Evolutionary conservation across 2,113 vertebrate species (phyloP), one percentile per base, ranked within the genome.

Genomic region (Phocoena phocoena): DNA sequence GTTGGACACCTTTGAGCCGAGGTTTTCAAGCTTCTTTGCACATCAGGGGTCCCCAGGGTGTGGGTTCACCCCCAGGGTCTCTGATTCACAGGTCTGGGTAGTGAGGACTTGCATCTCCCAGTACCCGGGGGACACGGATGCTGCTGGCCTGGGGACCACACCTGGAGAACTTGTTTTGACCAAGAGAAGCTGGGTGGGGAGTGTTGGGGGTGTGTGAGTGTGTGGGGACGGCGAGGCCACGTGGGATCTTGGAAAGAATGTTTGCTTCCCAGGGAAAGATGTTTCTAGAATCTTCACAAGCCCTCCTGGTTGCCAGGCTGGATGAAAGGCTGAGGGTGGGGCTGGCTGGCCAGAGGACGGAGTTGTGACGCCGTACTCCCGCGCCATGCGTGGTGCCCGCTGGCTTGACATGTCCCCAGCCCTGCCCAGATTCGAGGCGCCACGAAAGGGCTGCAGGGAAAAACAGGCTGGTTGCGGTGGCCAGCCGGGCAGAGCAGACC

Each of bases 311-410:
- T 65, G n/a, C 73, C 2, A 21, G 73, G 31, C 47, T 20, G 68
- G 31, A 0, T 12, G n/a, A 7, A 53, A 50, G 28, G 60, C 6
- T 11, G 38, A 1, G 15, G 18, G 28, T 1, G 33, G 41, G 63
- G 21, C 65, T 0, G 3, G 4, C 1, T 0, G 5, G 15, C 14
- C 1, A 5, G 21, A 33, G 47, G 47, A 5, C 2, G 6, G 70
- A 55, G 8, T 20, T 15, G n/a, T 8, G 1, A 6, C 0, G 1
- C 4, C 5, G 4, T 7, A 2, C 14, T 38, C 28, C 11, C 0
- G 1, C 0, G 14, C 31, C 26, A 0, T 0, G 4, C 0, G 0
- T 11, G 18, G 5, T 7, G 55, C 2, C 8, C 53, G 1, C 15
- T 1, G 15, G 41, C 12, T 18, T 4, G 20, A 11, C 10, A 21